Percentiles rank a stretch among this genome's conserved stretches.
These are phyloP conservation scores for Coptodon rendalli DNA, from an alignment of 2,113 vertebrate genomes.

Conservation along the genomic window DNA sequence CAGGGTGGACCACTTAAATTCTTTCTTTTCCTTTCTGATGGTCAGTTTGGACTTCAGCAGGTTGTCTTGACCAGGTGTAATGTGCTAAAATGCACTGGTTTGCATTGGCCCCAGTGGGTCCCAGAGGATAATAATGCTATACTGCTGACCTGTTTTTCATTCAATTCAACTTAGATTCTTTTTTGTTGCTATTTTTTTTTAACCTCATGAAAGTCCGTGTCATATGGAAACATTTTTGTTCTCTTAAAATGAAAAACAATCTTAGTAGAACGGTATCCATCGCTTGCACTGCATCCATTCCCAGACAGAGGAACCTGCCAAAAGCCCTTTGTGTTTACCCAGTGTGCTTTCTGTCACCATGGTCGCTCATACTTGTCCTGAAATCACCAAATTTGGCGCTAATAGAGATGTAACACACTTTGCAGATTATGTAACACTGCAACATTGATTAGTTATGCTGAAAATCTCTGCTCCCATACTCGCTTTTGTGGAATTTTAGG, in stretches of 20 bases:
- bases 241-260: not conserved
- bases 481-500: not conserved
- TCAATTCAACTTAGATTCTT: not conserved
- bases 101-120: not conserved
- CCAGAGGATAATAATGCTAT: not conserved
- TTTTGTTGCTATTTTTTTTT: not conserved
- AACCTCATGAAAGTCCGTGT: not conserved
- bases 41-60: not conserved
- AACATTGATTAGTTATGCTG: constrained; percentile 24
- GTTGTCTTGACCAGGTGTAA: not conserved
- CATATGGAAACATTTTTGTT: not conserved
- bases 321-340: not conserved
- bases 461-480: not conserved
- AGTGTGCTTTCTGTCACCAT: not conserved
- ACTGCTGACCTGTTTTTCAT: not conserved
- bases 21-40: not conserved
- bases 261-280: not conserved
- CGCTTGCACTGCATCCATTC: not conserved
- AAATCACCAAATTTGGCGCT: constrained; percentile 32
- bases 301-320: not conserved
- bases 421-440: constrained; percentile 13
- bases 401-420: not conserved
- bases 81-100: not conserved
- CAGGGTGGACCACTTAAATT: not conserved
- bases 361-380: not conserved